Percentiles rank a stretch among this genome's conserved stretches.
These are phyloP conservation scores for Mythimna loreyi DNA, from an alignment of 2,888 invertebrate genomes.

Conservation along the genomic window DNA sequence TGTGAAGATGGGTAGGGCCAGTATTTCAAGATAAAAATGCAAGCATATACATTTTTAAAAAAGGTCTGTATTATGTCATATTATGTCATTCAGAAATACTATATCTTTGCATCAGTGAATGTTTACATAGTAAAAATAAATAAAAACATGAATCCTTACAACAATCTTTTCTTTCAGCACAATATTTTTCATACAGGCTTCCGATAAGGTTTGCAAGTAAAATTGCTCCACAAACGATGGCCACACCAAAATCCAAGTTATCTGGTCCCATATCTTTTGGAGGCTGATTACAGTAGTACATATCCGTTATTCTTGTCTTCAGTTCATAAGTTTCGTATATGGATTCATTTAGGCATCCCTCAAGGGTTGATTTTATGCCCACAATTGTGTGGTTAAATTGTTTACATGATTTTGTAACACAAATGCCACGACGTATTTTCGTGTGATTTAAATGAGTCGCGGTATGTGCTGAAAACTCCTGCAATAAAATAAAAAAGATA, in stretches of 20 bases:
- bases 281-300: constrained; percentile 13
- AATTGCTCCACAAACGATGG: constrained; percentile 15
- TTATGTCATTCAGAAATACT: no score
- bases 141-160: constrained; percentile 7
- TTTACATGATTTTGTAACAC: constrained; percentile 76
- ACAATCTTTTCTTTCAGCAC: neutral
- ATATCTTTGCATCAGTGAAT: neutral
- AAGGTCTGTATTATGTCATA: no score
- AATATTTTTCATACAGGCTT: constrained; percentile 26
- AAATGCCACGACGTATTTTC: constrained; percentile 78
- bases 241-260: constrained; percentile 29
- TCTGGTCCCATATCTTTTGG: constrained; percentile 30
- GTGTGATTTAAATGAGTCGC: constrained; percentile 82
- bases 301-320: constrained; percentile 7
- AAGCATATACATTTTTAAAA: no score
- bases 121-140: neutral
- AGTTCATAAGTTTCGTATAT: constrained; percentile 11
- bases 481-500: constrained; percentile 20
- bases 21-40: no score
- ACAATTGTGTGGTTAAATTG: constrained; percentile 7
- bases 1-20: no score
- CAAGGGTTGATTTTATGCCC: neutral
- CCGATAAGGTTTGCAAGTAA: constrained; percentile 39
- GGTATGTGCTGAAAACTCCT: constrained; percentile 79
- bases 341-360: constrained; percentile 25